A percentile compares a stretch with the other conserved stretches of the same genome.
phyloP scores from a whole-genome alignment of 2,113 vertebrate species.

The Naja naja region DNA sequence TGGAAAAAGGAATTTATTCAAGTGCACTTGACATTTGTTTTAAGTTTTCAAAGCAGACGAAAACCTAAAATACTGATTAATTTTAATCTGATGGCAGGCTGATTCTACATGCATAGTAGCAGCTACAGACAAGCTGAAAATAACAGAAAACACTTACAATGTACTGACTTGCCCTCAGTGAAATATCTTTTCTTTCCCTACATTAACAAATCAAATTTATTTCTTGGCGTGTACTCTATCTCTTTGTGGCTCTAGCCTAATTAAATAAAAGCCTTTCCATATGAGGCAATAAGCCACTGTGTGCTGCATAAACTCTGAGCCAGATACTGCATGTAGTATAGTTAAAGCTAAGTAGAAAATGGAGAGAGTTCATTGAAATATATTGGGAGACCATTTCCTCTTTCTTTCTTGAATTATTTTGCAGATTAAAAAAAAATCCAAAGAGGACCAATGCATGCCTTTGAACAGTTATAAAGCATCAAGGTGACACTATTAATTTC shows the following conservation, averaged over 20 bases:
- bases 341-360: not conserved
- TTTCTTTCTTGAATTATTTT: not conserved
- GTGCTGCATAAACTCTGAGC: not conserved
- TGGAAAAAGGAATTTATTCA: not conserved
- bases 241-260: conserved; percentile 11
- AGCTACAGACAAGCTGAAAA: not conserved
- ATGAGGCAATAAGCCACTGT: conserved; percentile 4
- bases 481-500: not conserved
- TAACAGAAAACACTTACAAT: not conserved
- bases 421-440: not conserved
- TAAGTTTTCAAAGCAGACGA: not conserved
- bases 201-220: conserved; percentile 28
- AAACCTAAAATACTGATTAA: not conserved
- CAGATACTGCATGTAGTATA: not conserved
- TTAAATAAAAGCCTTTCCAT: conserved; percentile 21
- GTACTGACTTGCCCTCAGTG: not conserved
- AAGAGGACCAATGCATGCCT: not conserved
- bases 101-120: not conserved
- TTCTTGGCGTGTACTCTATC: conserved; percentile 8
- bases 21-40: not conserved
- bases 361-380: not conserved
- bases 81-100: not conserved
- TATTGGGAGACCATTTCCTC: not conserved
- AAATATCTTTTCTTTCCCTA: not conserved
- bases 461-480: not conserved